Conservation (phyloP, 2,888 invertebrate species). For the Drosophila lacicola region DNA sequence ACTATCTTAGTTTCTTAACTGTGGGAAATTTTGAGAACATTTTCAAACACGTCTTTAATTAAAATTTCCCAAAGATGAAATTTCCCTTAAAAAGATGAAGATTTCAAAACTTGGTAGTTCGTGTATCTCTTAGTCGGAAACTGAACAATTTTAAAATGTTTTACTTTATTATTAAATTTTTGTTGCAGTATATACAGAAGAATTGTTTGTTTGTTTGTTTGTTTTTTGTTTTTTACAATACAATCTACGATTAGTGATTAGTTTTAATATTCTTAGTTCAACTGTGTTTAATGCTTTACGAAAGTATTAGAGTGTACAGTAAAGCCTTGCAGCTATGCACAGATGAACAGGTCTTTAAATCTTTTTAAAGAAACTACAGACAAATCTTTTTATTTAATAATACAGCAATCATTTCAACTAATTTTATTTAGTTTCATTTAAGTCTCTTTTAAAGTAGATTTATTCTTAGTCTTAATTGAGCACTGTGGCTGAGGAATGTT, state of each 20-base stretch:
- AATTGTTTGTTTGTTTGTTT: conserved; percentile 23
- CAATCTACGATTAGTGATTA: conserved; percentile 40
- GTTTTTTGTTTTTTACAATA: conserved; percentile 49
- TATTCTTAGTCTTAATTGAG: conserved; percentile 83
- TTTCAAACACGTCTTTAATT: no score
- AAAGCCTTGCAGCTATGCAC: neutral
- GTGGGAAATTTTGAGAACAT: no score
- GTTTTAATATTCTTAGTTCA: conserved; percentile 33
- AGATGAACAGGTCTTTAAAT: conserved; percentile 7
- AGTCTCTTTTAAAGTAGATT: conserved; percentile 28
- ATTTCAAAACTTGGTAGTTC: no score
- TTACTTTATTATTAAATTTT: conserved; percentile 30
- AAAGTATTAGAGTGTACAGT: conserved; percentile 22
- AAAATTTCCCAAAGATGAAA: no score
- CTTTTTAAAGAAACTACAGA: conserved; percentile 17
- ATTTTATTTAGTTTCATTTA: conserved; percentile 20
- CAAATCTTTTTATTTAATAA: conserved; percentile 15
- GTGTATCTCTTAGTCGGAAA: no score
- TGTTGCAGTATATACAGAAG: conserved; percentile 54
- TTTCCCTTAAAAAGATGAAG: no score
- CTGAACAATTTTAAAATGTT: neutral
- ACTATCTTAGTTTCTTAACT: no score
- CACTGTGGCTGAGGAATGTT: conserved; percentile 91
- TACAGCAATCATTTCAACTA: conserved; percentile 29
- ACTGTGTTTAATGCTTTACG: conserved; percentile 14